These are phyloP conservation scores for Salticus scenicus DNA, from an alignment of 2,888 invertebrate species.

Conservation along the genomic window DNA sequence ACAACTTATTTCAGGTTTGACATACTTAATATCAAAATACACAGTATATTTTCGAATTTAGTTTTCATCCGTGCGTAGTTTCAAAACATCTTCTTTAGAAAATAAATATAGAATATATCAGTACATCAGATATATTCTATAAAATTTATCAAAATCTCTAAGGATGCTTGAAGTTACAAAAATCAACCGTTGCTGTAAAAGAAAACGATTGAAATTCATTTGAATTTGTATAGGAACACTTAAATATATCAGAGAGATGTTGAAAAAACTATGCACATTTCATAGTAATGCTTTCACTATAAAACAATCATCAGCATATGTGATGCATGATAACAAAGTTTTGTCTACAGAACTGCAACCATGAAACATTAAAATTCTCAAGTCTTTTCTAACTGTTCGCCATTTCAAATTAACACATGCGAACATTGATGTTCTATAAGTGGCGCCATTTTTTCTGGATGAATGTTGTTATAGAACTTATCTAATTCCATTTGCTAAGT, in stretches of 20 bases:
- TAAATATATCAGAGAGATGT: background rate
- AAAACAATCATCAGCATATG: background rate
- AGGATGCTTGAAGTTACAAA: too few relatives aligned
- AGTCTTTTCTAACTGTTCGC: background rate
- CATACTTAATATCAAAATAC: constrained; percentile 7
- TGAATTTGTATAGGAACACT: too few relatives aligned
- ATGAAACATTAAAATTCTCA: constrained; percentile 12
- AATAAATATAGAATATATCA: background rate
- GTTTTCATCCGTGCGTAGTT: background rate
- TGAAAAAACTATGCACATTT: background rate
- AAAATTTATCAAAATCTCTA: too few relatives aligned
- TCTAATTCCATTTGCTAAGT: constrained; percentile 44
- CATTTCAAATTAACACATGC: constrained; percentile 11
- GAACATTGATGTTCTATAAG: constrained; percentile 18
- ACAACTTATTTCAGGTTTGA: background rate
- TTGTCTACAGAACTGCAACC: constrained; percentile 21
- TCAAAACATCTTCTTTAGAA: background rate
- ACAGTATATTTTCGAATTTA: background rate
- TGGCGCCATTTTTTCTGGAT: constrained; percentile 47
- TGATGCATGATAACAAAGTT: background rate
- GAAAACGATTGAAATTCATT: too few relatives aligned
- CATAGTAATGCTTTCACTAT: background rate
- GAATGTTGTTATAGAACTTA: constrained; percentile 3
- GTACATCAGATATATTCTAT: too few relatives aligned
- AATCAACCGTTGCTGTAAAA: too few relatives aligned